A percentile compares a stretch with the other conserved stretches of the same genome.
Evolutionary conservation across 2,888 invertebrate genomes (phyloP).

Genomic region (Patella pellucida): DNA sequence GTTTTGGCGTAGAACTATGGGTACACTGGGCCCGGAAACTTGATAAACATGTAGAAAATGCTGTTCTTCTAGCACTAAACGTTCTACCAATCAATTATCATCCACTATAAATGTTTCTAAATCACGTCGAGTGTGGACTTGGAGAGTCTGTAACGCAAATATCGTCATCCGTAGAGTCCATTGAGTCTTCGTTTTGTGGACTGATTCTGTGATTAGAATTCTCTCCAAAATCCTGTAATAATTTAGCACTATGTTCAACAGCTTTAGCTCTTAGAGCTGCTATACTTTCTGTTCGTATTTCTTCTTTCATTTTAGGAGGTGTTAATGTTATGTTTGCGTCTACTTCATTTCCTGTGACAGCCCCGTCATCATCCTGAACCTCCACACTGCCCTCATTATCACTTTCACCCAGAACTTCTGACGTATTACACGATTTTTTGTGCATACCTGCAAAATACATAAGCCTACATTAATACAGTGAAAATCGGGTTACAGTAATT

Average conservation of each 20-base stretch:
- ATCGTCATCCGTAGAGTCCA: background rate
- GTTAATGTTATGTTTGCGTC: background rate
- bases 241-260: slow-evolving; percentile 81
- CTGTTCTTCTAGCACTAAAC: too few relatives aligned
- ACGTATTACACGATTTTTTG: slow-evolving; percentile 96
- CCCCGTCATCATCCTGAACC: slow-evolving; percentile 54
- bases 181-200: background rate
- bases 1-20: too few relatives aligned
- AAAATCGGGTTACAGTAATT: too few relatives aligned
- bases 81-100: too few relatives aligned
- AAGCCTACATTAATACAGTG: background rate
- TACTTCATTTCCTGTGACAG: slow-evolving; percentile 24
- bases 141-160: background rate
- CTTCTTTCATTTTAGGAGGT: slow-evolving; percentile 67
- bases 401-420: slow-evolving; percentile 84
- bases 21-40: too few relatives aligned
- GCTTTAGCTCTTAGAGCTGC: slow-evolving; percentile 94
- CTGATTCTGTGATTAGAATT: background rate
- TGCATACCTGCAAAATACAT: slow-evolving; percentile 88
- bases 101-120: too few relatives aligned
- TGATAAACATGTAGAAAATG: too few relatives aligned
- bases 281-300: slow-evolving; percentile 87
- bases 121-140: background rate
- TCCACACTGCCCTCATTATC: slow-evolving; percentile 79
- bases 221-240: slow-evolving; percentile 33